Conservation (phyloP, 1,140 invertebrate genomes). For the Halictus rubicundus region DNA sequence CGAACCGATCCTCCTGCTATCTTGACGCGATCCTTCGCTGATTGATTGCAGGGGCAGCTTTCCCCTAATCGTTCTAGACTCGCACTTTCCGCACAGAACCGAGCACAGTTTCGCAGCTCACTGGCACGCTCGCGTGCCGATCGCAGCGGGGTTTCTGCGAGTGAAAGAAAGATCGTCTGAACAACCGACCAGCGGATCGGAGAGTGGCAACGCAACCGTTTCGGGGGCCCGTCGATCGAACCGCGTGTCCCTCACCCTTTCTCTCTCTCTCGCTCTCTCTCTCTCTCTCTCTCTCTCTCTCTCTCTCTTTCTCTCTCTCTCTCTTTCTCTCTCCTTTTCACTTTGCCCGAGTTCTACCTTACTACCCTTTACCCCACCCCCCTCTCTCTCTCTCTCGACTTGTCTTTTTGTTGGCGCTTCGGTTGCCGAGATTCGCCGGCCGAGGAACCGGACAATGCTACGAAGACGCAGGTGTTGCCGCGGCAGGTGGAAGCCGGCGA, state of each 20-base stretch:
- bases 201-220: slow-evolving; percentile 4
- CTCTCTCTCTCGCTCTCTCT: neutral
- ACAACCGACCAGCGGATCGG: neutral
- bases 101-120: too few relatives aligned
- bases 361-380: too few relatives aligned
- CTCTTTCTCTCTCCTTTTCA: neutral
- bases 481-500: slow-evolving; percentile 15
- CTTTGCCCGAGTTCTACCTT: too few relatives aligned
- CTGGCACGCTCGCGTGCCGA: neutral
- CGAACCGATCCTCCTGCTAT: too few relatives aligned
- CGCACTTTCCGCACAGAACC: too few relatives aligned
- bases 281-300: neutral
- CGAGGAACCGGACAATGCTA: neutral
- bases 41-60: too few relatives aligned
- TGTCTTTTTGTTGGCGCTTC: neutral
- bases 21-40: too few relatives aligned
- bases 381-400: neutral
- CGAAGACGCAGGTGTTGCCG: slow-evolving; percentile 11
- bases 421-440: neutral
- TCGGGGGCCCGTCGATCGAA: neutral
- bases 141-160: neutral
- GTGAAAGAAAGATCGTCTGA: neutral
- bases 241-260: neutral
- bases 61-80: too few relatives aligned
- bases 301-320: neutral